A percentile compares a stretch with the other conserved stretches of the same genome.
phyloP scores from a whole-genome alignment of 1,140 invertebrate genomes.

The Maniola jurtina region DNA sequence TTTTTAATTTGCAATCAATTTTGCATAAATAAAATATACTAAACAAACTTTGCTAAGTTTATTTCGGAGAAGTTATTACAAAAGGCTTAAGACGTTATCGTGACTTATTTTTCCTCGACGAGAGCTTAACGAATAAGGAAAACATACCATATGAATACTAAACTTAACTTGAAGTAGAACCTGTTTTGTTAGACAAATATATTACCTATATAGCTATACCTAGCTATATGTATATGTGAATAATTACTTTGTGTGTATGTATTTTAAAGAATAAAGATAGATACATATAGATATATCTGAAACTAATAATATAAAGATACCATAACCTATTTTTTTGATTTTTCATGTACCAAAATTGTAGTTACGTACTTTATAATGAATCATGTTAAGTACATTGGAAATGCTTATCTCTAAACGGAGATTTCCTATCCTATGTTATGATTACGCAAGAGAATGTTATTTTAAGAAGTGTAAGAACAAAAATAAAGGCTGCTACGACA shows the following conservation, averaged over 20 bases:
- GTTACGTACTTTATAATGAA: too few relatives aligned
- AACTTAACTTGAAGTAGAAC: neutral
- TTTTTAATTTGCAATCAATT: too few relatives aligned
- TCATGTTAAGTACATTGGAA: too few relatives aligned
- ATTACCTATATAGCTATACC: too few relatives aligned
- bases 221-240: neutral
- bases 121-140: constrained; percentile 26
- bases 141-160: constrained; percentile 16
- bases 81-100: constrained; percentile 21
- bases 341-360: too few relatives aligned
- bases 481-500: constrained; percentile 45
- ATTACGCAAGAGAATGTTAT: constrained; percentile 28
- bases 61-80: constrained; percentile 33
- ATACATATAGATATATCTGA: neutral
- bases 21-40: too few relatives aligned
- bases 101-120: constrained; percentile 25
- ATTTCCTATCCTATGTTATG: constrained; percentile 9
- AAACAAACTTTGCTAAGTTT: neutral
- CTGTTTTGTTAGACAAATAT: neutral
- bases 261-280: neutral
- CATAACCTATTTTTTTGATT: too few relatives aligned
- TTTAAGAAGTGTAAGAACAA: constrained; percentile 36
- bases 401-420: too few relatives aligned
- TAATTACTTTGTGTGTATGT: neutral
- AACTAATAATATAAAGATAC: too few relatives aligned